A percentile compares a stretch with the other conserved stretches of the same genome.
These are phyloP conservation scores for Cygnus olor DNA, from an alignment of 2,797 vertebrate genomes.

Conservation along the genomic window DNA sequence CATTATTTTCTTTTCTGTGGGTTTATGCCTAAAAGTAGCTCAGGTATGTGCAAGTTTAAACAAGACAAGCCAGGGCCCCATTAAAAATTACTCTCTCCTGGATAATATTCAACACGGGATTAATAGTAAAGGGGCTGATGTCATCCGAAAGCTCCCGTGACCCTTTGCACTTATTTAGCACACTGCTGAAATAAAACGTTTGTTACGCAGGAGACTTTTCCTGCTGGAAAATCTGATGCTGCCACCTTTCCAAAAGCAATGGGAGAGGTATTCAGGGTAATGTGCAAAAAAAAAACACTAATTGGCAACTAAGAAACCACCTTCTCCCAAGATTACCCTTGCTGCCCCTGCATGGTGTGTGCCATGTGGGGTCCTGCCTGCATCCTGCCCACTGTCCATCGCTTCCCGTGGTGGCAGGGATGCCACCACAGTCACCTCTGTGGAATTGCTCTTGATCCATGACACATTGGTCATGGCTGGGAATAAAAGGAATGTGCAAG, in stretches of 20 bases:
- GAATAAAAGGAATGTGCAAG: not conserved
- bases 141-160: slow-evolving; percentile 52
- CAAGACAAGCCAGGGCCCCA: slow-evolving; percentile 54
- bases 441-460: not conserved
- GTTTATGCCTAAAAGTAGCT: slow-evolving; percentile 66
- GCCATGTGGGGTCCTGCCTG: rapidly evolving
- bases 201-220: not conserved
- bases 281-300: not conserved
- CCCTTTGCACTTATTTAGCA: slow-evolving; percentile 55
- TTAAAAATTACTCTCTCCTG: slow-evolving; percentile 73
- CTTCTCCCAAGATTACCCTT: not conserved
- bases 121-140: slow-evolving; percentile 67
- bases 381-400: rapidly evolving
- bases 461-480: not conserved
- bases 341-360: rapidly evolving
- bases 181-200: not conserved
- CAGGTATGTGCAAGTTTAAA: slow-evolving; percentile 76
- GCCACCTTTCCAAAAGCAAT: not conserved
- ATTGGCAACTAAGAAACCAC: not conserved
- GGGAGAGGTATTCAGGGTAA: not conserved
- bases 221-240: slow-evolving; percentile 50
- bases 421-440: rapidly evolving
- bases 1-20: slow-evolving; percentile 69
- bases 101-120: slow-evolving; percentile 73
- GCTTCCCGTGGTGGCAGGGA: not conserved